phyloP scores from a whole-genome alignment of 2,797 vertebrate species.

The Coilia nasus region DNA sequence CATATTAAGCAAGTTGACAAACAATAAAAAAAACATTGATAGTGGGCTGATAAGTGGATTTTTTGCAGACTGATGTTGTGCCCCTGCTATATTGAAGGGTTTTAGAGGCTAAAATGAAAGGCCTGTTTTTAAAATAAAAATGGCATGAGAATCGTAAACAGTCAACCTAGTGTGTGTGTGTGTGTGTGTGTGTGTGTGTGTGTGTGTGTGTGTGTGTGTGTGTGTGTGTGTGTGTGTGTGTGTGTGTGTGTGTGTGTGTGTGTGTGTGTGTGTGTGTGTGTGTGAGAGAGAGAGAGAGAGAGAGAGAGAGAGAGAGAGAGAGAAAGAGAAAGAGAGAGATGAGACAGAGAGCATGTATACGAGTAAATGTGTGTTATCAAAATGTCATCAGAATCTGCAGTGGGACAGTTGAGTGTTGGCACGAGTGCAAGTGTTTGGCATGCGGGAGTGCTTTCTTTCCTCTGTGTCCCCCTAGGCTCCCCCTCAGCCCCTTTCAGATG shows the following conservation, averaged over 20 bases:
- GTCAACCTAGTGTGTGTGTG: too few relatives aligned
- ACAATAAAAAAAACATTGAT: neutral
- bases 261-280: neutral
- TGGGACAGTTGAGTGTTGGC: neutral
- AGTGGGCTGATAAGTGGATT: too few relatives aligned
- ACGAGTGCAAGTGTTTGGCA: neutral
- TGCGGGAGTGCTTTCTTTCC: neutral
- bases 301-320: too few relatives aligned
- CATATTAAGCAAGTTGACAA: neutral
- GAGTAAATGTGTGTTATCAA: neutral
- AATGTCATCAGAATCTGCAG: neutral
- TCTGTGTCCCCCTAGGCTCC: neutral
- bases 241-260: neutral
- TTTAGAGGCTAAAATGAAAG: too few relatives aligned
- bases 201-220: too few relatives aligned
- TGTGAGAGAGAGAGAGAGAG: too few relatives aligned
- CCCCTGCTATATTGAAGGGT: too few relatives aligned
- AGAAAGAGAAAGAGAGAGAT: too few relatives aligned
- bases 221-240: neutral
- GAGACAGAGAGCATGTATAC: too few relatives aligned
- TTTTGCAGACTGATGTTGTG: too few relatives aligned
- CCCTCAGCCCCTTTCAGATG: slow-evolving; percentile 13
- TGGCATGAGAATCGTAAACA: too few relatives aligned
- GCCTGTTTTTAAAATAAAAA: too few relatives aligned
- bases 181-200: neutral